Percentiles rank a stretch among this genome's conserved stretches.
These are phyloP conservation scores for Dendrophyllia cribrosa DNA, from an alignment of 64 coral and sea anemone genomes.

Conservation along the genomic window DNA sequence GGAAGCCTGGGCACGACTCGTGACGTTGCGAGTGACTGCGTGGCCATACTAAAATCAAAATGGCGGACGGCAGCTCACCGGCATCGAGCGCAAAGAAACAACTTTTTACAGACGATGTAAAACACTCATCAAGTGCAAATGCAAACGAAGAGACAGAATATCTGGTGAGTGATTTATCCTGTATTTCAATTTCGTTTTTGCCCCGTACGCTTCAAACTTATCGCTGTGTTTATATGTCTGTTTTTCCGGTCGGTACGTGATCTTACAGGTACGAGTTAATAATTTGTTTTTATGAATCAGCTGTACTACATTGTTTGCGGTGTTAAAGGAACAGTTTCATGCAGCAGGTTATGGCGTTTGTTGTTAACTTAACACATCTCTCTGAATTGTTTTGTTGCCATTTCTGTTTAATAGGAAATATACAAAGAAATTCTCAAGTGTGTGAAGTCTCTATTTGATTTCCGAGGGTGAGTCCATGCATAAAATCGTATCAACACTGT, in stretches of 20 bases:
- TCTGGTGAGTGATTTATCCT: not conserved
- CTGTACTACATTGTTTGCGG: not conserved
- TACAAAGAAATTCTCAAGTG: slow-evolving; percentile 41
- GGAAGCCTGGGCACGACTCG: slow-evolving; percentile 20
- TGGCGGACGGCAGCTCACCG: slow-evolving; percentile 50
- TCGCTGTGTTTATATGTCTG: not conserved
- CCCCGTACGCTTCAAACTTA: no score
- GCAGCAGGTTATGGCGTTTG: not conserved
- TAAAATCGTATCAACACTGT: not conserved
- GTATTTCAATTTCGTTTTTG: not conserved
- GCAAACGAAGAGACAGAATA: not conserved
- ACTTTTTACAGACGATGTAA: not conserved
- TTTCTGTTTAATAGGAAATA: slow-evolving; percentile 12
- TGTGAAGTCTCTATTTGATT: slow-evolving; percentile 55
- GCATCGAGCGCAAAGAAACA: not conserved
- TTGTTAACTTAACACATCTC: not conserved
- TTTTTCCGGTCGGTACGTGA: not conserved
- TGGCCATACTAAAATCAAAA: slow-evolving; percentile 55
- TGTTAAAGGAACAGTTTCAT: not conserved
- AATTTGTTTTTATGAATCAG: slow-evolving; percentile 12
- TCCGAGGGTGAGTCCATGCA: not conserved
- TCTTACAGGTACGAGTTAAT: not conserved
- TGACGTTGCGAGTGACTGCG: slow-evolving; percentile 77
- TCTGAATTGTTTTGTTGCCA: not conserved
- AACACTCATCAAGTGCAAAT: not conserved